These are phyloP conservation scores for Melanaphis sacchari DNA, from an alignment of 1,140 invertebrate genomes.

Conservation along the genomic window DNA sequence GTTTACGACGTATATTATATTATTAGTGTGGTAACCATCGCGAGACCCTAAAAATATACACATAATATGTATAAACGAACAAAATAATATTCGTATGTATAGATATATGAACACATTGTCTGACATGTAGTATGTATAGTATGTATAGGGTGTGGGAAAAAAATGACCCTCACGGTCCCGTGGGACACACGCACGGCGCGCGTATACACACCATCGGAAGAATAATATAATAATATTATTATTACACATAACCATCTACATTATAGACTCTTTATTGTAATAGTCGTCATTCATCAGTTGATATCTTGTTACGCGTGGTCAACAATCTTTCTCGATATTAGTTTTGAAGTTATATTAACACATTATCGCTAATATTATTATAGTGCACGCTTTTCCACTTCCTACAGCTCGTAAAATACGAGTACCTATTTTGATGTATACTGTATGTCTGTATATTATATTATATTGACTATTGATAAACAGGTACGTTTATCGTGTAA, in stretches of 20 bases:
- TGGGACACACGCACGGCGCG: conserved; percentile 8
- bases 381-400: neutral
- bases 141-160: conserved; percentile 35
- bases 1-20: neutral
- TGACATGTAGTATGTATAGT: neutral
- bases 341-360: neutral
- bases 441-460: neutral
- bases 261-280: neutral
- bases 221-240: neutral
- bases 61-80: neutral
- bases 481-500: neutral
- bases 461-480: no score
- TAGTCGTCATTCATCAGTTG: neutral
- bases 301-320: neutral
- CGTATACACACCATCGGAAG: neutral
- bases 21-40: neutral
- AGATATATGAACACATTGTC: neutral
- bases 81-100: conserved; percentile 8
- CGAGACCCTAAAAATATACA: conserved; percentile 18
- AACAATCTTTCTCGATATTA: neutral
- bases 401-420: neutral
- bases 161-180: conserved; percentile 12
- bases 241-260: neutral
- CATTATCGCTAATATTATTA: neutral
- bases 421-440: neutral